phyloP scores from a whole-genome alignment of 2,888 invertebrate genomes.

The Trichogramma evanescens region DNA sequence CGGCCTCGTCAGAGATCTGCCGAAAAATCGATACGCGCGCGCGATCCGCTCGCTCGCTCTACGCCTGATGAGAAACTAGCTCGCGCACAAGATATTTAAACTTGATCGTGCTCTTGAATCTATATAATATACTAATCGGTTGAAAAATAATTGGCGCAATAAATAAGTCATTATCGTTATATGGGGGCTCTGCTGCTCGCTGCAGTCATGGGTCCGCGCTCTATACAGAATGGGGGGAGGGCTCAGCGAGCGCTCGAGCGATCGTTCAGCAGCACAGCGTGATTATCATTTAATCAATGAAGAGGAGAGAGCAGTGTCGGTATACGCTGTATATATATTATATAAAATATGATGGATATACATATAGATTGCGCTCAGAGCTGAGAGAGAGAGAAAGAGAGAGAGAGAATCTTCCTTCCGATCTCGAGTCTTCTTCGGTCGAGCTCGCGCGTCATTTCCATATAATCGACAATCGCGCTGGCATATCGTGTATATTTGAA shows the following conservation, averaged over 20 bases:
- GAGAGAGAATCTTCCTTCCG: constrained; percentile 35
- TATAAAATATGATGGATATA: too few relatives aligned
- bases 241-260: too few relatives aligned
- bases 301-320: constrained; percentile 14
- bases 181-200: constrained; percentile 23
- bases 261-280: constrained; percentile 5
- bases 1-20: too few relatives aligned
- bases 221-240: too few relatives aligned
- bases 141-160: constrained; percentile 43
- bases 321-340: too few relatives aligned
- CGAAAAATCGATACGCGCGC: too few relatives aligned
- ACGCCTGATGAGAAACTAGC: background rate
- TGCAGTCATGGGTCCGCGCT: too few relatives aligned
- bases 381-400: constrained; percentile 5
- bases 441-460: constrained; percentile 37
- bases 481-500: constrained; percentile 13
- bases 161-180: constrained; percentile 45
- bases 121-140: constrained; percentile 32
- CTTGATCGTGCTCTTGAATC: too few relatives aligned
- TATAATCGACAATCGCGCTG: constrained; percentile 30
- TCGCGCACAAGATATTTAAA: background rate
- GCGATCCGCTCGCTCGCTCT: background rate
- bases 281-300: constrained; percentile 43
- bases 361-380: too few relatives aligned
- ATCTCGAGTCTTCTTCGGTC: constrained; percentile 21